Conservation (phyloP, 2,888 invertebrate species). For the Lycophotia porphyrea region DNA sequence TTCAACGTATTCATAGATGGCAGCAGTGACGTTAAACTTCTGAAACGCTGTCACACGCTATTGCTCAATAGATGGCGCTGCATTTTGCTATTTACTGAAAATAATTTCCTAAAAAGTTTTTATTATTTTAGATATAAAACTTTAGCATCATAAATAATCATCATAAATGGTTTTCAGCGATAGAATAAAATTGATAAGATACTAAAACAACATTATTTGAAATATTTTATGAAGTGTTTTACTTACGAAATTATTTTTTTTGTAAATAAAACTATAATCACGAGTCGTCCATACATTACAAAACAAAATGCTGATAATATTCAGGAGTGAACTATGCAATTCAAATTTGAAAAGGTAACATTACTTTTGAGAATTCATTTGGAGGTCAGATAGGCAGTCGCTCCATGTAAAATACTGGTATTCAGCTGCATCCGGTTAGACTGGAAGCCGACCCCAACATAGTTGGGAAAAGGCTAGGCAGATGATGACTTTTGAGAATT, state of each 20-base stretch:
- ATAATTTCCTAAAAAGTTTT: background rate
- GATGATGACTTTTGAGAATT: background rate
- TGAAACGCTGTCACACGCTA: conserved; percentile 42
- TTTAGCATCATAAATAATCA: background rate
- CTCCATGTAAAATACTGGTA: no score
- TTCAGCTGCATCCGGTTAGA: no score
- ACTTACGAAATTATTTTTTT: background rate
- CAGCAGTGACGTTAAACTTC: background rate
- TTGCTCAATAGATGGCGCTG: conserved; percentile 65
- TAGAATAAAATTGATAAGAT: background rate
- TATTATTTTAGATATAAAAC: background rate
- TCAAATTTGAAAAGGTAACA: background rate
- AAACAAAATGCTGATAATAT: background rate
- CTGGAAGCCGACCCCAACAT: no score
- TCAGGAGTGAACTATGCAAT: background rate
- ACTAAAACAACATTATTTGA: background rate
- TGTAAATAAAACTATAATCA: background rate
- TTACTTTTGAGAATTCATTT: background rate
- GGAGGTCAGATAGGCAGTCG: no score
- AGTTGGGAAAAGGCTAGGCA: no score
- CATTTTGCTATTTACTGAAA: accelerated
- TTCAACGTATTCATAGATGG: background rate
- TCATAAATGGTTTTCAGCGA: no score
- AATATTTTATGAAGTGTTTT: background rate
- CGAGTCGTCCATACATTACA: background rate